phyloP scores from a whole-genome alignment of 2,113 vertebrate genomes.

The Aphyosemion australe region DNA sequence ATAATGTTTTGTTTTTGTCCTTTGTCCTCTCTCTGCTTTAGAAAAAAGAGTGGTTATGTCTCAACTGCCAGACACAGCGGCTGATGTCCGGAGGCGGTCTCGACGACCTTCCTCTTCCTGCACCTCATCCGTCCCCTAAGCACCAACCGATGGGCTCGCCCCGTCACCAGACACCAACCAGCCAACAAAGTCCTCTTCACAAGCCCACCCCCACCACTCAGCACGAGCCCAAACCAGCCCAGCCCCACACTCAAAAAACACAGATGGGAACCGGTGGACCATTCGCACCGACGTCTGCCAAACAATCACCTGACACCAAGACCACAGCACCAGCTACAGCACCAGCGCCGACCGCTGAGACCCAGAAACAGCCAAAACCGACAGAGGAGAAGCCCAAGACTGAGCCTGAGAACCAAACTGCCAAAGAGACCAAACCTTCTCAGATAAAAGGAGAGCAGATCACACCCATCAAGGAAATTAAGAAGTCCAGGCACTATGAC shows the following conservation, averaged over 20 bases:
- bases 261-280: conserved; percentile 54
- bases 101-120: conserved; percentile 83
- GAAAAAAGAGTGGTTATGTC: conserved; percentile 99
- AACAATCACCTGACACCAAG: conserved; percentile 76
- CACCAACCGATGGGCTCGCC: conserved; percentile 81
- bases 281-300: conserved; percentile 63
- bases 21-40: conserved; percentile 72
- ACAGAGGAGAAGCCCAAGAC: conserved; percentile 57
- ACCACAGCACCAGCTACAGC: conserved; percentile 46
- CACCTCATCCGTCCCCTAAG: conserved; percentile 83
- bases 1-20: neutral
- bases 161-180: conserved; percentile 74
- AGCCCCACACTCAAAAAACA: conserved; percentile 64
- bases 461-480: conserved; percentile 75
- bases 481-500: conserved; percentile 85
- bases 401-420: conserved; percentile 57
- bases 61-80: conserved; percentile 98
- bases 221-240: conserved; percentile 57
- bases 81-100: conserved; percentile 89
- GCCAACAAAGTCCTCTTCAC: conserved; percentile 72
- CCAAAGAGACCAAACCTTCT: conserved; percentile 65
- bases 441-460: conserved; percentile 78
- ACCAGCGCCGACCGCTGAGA: conserved; percentile 45
- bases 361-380: conserved; percentile 56
- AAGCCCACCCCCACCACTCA: conserved; percentile 62